These are phyloP conservation scores for Drosophila longiperda DNA, from an alignment of 2,888 invertebrate species.

Conservation along the genomic window DNA sequence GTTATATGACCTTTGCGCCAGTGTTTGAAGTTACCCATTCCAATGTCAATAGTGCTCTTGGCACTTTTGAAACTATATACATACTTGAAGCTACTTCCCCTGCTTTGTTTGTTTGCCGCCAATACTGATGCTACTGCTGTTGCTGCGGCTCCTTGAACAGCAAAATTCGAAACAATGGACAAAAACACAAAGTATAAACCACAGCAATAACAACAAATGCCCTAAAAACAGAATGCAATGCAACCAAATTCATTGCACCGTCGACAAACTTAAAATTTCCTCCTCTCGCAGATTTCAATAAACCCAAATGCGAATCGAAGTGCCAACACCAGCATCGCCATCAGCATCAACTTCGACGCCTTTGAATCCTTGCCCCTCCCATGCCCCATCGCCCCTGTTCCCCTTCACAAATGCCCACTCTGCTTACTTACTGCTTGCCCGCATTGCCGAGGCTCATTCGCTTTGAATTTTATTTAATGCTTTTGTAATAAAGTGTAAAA, in stretches of 20 bases:
- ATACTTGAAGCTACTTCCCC: constrained; percentile 43
- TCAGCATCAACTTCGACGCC: constrained; percentile 8
- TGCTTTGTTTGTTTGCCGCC: constrained; percentile 56
- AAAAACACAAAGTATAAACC: constrained; percentile 70
- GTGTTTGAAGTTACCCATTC: constrained; percentile 24
- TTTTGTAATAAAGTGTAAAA: constrained; percentile 81
- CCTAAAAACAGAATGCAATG: constrained; percentile 54
- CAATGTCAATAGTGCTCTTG: constrained; percentile 41
- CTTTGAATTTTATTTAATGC: constrained; percentile 82
- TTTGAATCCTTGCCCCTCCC: background rate
- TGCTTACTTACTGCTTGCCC: constrained; percentile 29
- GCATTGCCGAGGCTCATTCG: constrained; percentile 67
- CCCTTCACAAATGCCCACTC: constrained; percentile 19
- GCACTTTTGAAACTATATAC: constrained; percentile 51
- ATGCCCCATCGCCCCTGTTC: no score
- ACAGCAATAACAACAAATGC: constrained; percentile 63
- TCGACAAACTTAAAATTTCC: constrained; percentile 28
- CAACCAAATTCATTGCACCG: constrained; percentile 51
- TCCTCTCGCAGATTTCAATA: constrained; percentile 57
- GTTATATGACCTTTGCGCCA: constrained; percentile 16
- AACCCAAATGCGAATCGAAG: constrained; percentile 69
- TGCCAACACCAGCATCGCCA: constrained; percentile 8
- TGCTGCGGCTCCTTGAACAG: constrained; percentile 33
- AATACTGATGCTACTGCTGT: constrained; percentile 29
- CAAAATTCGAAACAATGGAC: constrained; percentile 67